Conservation (phyloP, 2,113 vertebrate species). For the Bucco capensis region DNA sequence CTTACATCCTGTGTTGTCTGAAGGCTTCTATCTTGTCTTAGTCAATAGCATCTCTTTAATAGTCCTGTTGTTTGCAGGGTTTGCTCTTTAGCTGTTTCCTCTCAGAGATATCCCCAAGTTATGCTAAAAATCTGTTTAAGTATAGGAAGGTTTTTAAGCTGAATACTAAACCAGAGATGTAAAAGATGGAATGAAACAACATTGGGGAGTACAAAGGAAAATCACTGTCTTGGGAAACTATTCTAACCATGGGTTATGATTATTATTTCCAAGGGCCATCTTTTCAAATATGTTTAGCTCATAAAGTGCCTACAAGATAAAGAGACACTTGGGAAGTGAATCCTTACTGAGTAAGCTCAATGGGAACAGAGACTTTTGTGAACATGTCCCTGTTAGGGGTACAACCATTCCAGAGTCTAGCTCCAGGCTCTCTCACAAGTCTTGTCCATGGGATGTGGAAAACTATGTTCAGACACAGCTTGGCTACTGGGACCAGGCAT, state of each 20-base stretch:
- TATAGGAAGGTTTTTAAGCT: background rate
- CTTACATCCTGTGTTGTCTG: background rate
- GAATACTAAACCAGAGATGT: background rate
- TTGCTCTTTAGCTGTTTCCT: background rate
- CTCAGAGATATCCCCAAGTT: background rate
- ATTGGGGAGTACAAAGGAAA: background rate
- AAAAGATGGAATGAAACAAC: background rate
- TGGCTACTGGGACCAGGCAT: background rate
- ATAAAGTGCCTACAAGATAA: background rate
- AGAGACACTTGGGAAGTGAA: background rate
- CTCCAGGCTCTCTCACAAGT: background rate
- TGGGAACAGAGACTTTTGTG: background rate
- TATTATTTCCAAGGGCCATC: background rate
- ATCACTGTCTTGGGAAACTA: background rate
- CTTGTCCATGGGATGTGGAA: background rate
- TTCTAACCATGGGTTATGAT: background rate
- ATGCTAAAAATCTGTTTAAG: background rate
- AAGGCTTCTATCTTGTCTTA: background rate
- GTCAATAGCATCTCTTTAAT: background rate
- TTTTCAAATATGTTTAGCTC: background rate
- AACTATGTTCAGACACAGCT: background rate
- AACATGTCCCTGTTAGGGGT: rapidly evolving
- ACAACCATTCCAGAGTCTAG: background rate
- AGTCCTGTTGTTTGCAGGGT: background rate
- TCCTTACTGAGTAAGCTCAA: background rate